Conservation (phyloP, 1,140 invertebrate genomes). For the Cyclina sinensis region DNA sequence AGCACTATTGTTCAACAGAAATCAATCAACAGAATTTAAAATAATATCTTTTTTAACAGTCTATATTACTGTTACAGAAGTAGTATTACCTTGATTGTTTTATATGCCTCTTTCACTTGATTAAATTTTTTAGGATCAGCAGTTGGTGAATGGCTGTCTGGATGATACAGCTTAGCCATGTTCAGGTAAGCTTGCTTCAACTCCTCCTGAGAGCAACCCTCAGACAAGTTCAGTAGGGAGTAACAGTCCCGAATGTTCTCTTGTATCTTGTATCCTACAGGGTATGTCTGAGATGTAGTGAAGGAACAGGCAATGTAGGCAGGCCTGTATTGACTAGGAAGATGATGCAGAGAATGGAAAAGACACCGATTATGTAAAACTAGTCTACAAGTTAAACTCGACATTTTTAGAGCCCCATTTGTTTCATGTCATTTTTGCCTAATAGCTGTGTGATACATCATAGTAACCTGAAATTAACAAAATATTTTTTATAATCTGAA, state of each 20-base stretch:
- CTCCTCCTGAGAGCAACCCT: conserved; percentile 91
- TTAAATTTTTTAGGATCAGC: conserved; percentile 92
- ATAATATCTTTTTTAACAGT: no score
- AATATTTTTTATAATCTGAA: no score
- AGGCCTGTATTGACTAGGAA: not conserved
- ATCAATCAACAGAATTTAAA: no score
- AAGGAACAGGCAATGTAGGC: not conserved
- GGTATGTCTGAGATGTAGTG: not conserved
- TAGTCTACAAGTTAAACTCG: not conserved
- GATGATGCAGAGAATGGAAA: not conserved
- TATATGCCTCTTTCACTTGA: conserved; percentile 89
- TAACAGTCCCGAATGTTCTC: conserved; percentile 67
- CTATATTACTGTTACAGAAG: no score
- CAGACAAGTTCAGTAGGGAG: conserved; percentile 89
- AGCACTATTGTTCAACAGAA: no score
- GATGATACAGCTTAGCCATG: conserved; percentile 93
- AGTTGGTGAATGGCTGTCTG: conserved; percentile 91
- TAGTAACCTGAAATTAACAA: no score
- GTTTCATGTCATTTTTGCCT: no score
- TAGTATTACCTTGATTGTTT: conserved; percentile 86
- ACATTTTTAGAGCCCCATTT: not conserved
- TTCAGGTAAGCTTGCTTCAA: conserved; percentile 91
- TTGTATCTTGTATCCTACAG: conserved; percentile 46
- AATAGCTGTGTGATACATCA: no score
- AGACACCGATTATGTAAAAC: not conserved